Evolutionary conservation across 2,797 vertebrate genomes (phyloP), one percentile per base, ranked within the genome.

Genomic region (Okamejei kenojei): DNA sequence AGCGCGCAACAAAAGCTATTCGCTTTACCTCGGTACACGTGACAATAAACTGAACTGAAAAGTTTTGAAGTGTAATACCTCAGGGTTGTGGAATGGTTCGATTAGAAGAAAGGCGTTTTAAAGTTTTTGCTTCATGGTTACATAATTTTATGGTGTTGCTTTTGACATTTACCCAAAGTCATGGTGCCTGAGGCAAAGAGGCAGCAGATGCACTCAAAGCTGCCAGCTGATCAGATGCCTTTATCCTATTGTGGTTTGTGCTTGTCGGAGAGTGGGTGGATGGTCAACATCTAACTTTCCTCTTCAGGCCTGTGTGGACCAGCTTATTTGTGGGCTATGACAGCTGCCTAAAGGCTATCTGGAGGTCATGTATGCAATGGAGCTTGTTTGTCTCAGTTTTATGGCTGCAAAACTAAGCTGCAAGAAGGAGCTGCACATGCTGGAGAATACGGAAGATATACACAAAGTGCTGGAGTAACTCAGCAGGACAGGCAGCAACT

Each of bases 321-420:
- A 32, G n/a, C 29, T 68, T 63, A 68, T 17, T 35, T 32, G 11
- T 32, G 61, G 84, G 10, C 61, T 15, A 13, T 65, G 61, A 35
- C 84, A 88, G 61, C 84, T 35, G 58, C 84, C 32, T 65, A 13
- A 88, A 88, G 61, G n/a, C 84, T 88, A 19, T 84, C 45, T 32
- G 61, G 82, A 88, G 84, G 84, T 68, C 84, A 88, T 88, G 9
- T 35, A 10, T 32, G 61, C 61, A 65, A 32, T 78, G 17, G 21
- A 9, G n/a, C 84, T 65, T 32, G 32, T 68, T 65, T 65, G 9
- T 65, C 11, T 65, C 11, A 29, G 4, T 88, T 88, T 35, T 88
- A 35, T 65, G 29, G 84, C 61, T 65, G 58, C 10, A 32, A 13
- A 88, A 17, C 1, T 6, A 38, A 38, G 38, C 38, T 38, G 0